Conservation (phyloP, 2,888 invertebrate species). For the Idaea aversata region DNA sequence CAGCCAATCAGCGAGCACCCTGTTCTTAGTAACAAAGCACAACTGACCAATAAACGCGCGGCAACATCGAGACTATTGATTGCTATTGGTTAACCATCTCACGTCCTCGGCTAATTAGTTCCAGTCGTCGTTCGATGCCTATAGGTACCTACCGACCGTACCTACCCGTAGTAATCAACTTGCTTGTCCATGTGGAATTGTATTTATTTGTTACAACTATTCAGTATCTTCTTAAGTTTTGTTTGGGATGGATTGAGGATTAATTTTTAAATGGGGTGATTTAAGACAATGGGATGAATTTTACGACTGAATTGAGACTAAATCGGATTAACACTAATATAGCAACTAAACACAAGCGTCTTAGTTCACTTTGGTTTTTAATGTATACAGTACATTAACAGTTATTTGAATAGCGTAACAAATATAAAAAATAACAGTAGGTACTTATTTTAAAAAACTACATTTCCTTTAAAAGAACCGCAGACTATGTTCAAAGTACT, state of each 20-base stretch:
- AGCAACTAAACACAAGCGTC: too few relatives aligned
- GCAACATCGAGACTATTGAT: not conserved
- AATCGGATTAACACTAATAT: too few relatives aligned
- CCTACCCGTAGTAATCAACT: not conserved
- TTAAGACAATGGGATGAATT: too few relatives aligned
- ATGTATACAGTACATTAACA: too few relatives aligned
- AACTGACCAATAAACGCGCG: not conserved
- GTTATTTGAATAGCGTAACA: too few relatives aligned
- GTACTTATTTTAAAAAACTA: too few relatives aligned
- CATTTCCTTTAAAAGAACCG: too few relatives aligned
- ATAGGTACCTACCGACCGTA: not conserved
- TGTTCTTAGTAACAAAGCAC: not conserved
- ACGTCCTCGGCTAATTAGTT: not conserved
- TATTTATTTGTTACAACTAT: not conserved
- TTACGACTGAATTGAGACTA: too few relatives aligned
- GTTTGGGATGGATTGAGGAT: not conserved
- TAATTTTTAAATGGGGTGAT: too few relatives aligned
- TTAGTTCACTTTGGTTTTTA: too few relatives aligned
- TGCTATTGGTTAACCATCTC: not conserved
- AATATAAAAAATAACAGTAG: too few relatives aligned
- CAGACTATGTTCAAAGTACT: not conserved
- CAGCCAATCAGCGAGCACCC: not conserved
- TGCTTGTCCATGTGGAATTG: not conserved
- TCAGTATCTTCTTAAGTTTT: not conserved
- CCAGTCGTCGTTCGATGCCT: not conserved